Base-by-base conservation (phyloP, 2,888 invertebrate genomes). In the Leptogaster cylindrica region DNA sequence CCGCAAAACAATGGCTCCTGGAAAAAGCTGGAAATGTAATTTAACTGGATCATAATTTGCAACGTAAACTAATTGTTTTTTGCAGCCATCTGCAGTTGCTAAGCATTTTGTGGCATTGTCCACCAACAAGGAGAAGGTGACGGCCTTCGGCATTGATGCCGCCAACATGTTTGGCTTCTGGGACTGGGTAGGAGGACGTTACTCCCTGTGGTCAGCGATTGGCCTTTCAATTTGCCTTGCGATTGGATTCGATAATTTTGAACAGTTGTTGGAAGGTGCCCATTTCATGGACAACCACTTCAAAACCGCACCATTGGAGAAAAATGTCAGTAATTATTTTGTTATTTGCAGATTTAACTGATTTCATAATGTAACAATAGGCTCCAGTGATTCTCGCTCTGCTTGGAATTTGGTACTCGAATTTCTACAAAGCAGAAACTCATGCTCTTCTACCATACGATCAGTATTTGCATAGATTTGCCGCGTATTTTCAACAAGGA, bases 141-240 rank as follows among this genome's bases (percentile, higher is more conserved):
- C 90, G 18, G 95, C 92, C 31, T 99, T 99, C 82, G 99, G 99
- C 12, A 99, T 99, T 75, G 93, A 97, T 79, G 88, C 93, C 72
- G 89, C 89, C 73, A 99, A 99, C 79, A 98, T 99, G 97, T 99
- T 99, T 83, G 97, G 92, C 18, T 99, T 99, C 82, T 99, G 99
- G 98, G 99, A 99, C 83, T 99, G 98, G 97, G 99, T 99, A 46
- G 99, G 99, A 31, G 99, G 99, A 73, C 89, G 99, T 77, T 90
- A 90, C 75, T 99, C 98, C 0, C 84, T 99, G 7, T 99, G 99
- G 99, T 99, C 98, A 0, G 99, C 99, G 2, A 99, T 99, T 82
- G 99, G 99, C 33, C 84, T 99, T 16, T 96, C 97, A 2, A 97
- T 99, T 79, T 92, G 92, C 3, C 83, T 98, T 36, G 88, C 92